These are phyloP conservation scores for Larimichthys crocea DNA, from an alignment of 2,113 vertebrate species.

Conservation along the genomic window DNA sequence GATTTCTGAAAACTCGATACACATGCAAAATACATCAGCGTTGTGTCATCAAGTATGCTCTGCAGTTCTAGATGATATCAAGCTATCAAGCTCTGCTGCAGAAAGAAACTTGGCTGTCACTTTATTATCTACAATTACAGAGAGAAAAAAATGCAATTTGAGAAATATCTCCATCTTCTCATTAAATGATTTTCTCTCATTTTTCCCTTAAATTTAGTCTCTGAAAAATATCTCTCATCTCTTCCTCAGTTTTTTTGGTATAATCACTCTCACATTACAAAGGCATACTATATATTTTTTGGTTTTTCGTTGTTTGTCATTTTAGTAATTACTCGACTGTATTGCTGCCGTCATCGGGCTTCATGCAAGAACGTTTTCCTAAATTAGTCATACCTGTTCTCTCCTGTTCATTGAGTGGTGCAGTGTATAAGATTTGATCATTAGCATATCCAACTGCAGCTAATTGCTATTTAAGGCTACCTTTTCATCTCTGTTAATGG, in stretches of 20 bases:
- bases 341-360: not conserved
- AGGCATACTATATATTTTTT: not conserved
- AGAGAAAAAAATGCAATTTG: constrained; percentile 31
- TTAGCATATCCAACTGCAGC: not conserved
- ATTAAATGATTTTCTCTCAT: constrained; percentile 42
- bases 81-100: constrained; percentile 40
- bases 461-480: too few species aligned
- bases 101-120: constrained; percentile 22
- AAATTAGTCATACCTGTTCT: too few species aligned
- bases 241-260: constrained; percentile 17
- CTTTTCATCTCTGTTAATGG: not conserved
- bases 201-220: constrained; percentile 27
- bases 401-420: too few species aligned
- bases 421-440: too few species aligned
- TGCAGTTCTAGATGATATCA: constrained; percentile 36
- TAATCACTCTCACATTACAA: constrained; percentile 27
- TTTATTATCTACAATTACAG: constrained; percentile 46
- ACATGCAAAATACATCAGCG: constrained; percentile 43
- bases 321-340: not conserved
- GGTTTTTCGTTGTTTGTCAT: constrained; percentile 11
- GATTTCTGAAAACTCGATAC: constrained; percentile 15
- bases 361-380: not conserved
- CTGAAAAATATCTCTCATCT: constrained; percentile 26
- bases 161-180: constrained; percentile 48
- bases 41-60: constrained; percentile 32